Evolutionary conservation across 1,140 invertebrate genomes (phyloP), one percentile per base, ranked within the genome.

Genomic region (Tetranychus cinnabarinus): DNA sequence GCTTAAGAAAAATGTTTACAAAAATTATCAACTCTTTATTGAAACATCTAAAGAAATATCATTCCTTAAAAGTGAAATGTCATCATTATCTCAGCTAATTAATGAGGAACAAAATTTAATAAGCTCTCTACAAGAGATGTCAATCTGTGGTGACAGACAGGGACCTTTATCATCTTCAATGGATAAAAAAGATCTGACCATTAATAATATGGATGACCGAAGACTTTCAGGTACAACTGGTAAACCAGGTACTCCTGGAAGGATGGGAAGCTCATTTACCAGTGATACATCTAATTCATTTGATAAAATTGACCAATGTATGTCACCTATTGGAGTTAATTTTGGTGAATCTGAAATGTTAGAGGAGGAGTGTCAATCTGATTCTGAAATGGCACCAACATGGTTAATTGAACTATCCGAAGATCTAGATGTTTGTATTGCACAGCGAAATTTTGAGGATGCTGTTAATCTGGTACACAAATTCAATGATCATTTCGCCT

Each of bases 1-100:
- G 58, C 76, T 97, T 1, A 97, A 97, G 74, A 87, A 85, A 72
- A 95, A 95, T 82, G 92, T 96, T 35, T 97, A 92, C 70, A 87
- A 91, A 72, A 95, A 97, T 73, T 96, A 97, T 69, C 89, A 87
- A 77, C 88, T 96, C 73, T 96, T 97, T 70, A 97, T 97, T 70
- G 90, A 96, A 71, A 95, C 92, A 34, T 89, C 91, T 0, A 90
- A 92, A 72, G 91, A 97, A 77, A 96, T 97, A 72, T 93, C 90
- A 52, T 88, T 82, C 77, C 75, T 98, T 62, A 93, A 97, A 76
- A 86, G 88, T 65, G 95, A 98, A 77, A 97, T 98, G 89, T 97
- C 97, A 73, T 91, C 97, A 70, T 74, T 98, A 15, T 95, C 89
- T 15, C 88, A 95, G 70, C 78, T 95, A 64, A 73, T 98, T n/a